Base-by-base conservation (phyloP, 2,113 vertebrate genomes). In the Thymallus thymallus region DNA sequence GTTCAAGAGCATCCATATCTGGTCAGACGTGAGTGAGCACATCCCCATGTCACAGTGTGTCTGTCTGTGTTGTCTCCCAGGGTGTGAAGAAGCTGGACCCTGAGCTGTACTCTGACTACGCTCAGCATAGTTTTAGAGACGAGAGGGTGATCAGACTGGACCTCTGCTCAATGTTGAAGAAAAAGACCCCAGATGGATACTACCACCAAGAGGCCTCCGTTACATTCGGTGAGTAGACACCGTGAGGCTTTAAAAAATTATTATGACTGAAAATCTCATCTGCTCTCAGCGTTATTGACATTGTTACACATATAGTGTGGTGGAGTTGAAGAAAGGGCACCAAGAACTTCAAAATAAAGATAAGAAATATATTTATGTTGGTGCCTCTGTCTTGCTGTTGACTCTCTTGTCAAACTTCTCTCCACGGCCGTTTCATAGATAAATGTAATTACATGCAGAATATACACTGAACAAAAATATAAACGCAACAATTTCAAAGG, bases 151-250 rank as follows among this genome's bases (percentile, higher is more conserved):
- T 90, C 41, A 90, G 94, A 51, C 83, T 99, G 69, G 97, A 99
- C 87, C 95, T 99, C 82, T 99, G 98, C 83, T 98, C 97, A 74
- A 98, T 99, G 97, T 69, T 95, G 85, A 98, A 98, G 89, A 95
- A 94, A 86, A 98, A 97, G 82, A 94, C 94, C 51, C 89, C 91
- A 1, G 93, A 93, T 80, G 97, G 98, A 41, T 98, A 98, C 84
- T 99, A 97, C 82, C 93, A 96, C 86, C 94, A 95, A 6, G 96
- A 99, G 82, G 94, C 93, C 6, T 96, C 96, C 16, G 16, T 66
- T 32, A 22, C 35, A 10, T 10, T 68, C 10, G 9, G 66, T 68
- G 22, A 68, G 66, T 22, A 41, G 9, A 51, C 48, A 51, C 48
- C 1, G 0, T 41, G 35, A 41, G 35, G 35, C 9, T 10, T 10